phyloP scores from a whole-genome alignment of 2,113 vertebrate genomes.

The Sisor rabdophorus region DNA sequence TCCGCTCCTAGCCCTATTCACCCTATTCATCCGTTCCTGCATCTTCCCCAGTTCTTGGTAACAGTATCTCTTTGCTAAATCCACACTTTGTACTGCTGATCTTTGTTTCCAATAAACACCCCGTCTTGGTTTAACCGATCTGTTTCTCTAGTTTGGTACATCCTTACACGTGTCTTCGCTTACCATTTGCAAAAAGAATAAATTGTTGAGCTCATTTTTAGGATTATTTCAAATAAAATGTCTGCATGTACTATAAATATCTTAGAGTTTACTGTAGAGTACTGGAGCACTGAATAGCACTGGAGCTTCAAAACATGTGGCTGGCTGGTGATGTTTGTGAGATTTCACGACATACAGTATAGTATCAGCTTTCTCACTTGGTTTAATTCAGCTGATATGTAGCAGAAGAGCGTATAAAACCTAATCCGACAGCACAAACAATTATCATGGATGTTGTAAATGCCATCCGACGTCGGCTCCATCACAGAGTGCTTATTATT shows the following conservation, averaged over 20 bases:
- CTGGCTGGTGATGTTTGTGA: neutral
- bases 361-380: constrained; percentile 7
- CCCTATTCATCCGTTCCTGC: too few species aligned
- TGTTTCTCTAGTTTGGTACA: too few species aligned
- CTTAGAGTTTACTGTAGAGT: neutral
- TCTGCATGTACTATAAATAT: neutral
- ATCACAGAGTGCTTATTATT: constrained; percentile 48
- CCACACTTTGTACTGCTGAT: too few species aligned
- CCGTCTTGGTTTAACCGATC: too few species aligned
- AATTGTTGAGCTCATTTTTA: neutral
- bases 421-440: constrained; percentile 34
- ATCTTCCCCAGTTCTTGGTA: too few species aligned
- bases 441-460: constrained; percentile 42
- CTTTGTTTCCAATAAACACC: too few species aligned
- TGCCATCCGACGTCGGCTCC: constrained; percentile 42
- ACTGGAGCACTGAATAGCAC: too few species aligned
- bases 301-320: neutral
- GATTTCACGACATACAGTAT: constrained; percentile 17
- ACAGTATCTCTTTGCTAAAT: too few species aligned
- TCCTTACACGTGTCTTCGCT: too few species aligned
- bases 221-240: neutral
- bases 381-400: constrained; percentile 38
- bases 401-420: constrained; percentile 28
- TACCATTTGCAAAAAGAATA: too few species aligned
- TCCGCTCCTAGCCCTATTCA: too few species aligned